Conservation (phyloP, 2,113 vertebrate genomes). For the Hippocampus mohnikei region DNA sequence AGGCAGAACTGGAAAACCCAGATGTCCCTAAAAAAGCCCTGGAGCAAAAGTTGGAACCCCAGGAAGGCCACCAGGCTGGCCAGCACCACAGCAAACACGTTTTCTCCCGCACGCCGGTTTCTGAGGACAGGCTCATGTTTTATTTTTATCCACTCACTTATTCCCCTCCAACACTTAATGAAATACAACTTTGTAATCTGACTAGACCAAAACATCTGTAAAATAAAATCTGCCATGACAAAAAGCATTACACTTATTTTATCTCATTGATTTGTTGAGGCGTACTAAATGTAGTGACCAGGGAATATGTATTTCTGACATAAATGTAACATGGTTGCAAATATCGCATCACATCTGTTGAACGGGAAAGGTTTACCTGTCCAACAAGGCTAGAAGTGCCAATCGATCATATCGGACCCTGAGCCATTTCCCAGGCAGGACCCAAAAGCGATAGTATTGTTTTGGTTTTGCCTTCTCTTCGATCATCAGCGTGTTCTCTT, state of each 20-base stretch:
- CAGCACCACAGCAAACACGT: slow-evolving; percentile 88
- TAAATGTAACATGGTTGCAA: neutral
- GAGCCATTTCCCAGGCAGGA: slow-evolving; percentile 92
- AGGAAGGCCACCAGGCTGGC: slow-evolving; percentile 96
- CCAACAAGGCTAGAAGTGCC: slow-evolving; percentile 93
- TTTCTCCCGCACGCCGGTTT: slow-evolving; percentile 94
- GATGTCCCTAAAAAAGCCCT: slow-evolving; percentile 97
- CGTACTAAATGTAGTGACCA: too few species aligned
- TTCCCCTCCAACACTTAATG: neutral
- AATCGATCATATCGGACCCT: slow-evolving; percentile 95
- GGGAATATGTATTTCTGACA: too few species aligned
- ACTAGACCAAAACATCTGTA: neutral
- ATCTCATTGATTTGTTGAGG: too few species aligned
- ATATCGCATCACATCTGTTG: neutral
- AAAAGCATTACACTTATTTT: neutral
- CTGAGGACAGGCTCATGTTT: slow-evolving; percentile 48
- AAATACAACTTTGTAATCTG: neutral
- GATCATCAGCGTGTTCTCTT: slow-evolving; percentile 89
- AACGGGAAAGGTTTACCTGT: slow-evolving; percentile 77
- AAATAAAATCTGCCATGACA: too few species aligned
- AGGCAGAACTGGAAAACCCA: slow-evolving; percentile 99
- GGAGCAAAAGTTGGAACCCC: slow-evolving; percentile 90
- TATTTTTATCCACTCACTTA: neutral
- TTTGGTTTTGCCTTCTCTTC: slow-evolving; percentile 89
- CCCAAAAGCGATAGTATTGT: slow-evolving; percentile 97